These are phyloP conservation scores for Hyla sarda DNA, from an alignment of 2,113 vertebrate genomes.

Conservation along the genomic window DNA sequence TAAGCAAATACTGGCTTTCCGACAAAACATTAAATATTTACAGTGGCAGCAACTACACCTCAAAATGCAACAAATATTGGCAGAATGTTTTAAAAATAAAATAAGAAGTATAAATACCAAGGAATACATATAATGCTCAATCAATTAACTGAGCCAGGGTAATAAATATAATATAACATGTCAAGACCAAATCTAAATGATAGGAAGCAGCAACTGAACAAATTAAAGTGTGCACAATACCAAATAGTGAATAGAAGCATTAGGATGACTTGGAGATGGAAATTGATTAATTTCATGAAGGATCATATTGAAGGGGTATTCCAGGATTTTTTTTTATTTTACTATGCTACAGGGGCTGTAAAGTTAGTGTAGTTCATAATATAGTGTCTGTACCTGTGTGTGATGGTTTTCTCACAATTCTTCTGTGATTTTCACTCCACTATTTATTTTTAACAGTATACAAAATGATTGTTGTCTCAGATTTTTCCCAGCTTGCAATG, in stretches of 20 bases:
- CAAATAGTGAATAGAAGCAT: background rate
- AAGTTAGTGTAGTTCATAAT: no score
- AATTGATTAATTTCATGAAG: no score
- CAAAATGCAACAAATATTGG: background rate
- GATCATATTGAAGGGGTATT: no score
- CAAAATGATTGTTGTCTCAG: no score
- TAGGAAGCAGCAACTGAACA: background rate
- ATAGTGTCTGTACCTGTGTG: no score
- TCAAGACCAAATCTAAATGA: background rate
- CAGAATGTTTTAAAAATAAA: background rate
- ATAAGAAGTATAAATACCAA: background rate
- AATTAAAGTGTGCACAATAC: background rate
- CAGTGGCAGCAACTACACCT: background rate
- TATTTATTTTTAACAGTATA: no score
- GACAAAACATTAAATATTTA: background rate
- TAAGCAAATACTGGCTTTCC: background rate
- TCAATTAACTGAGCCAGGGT: background rate
- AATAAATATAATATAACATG: background rate
- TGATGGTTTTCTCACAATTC: no score
- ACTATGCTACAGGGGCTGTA: no score
- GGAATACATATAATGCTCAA: background rate
- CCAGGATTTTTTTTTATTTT: no score
- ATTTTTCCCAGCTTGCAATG: no score
- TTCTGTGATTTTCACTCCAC: no score
- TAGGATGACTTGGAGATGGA: background rate